phyloP scores from a whole-genome alignment of 2,113 vertebrate species.

The Pachycephala philippinensis region DNA sequence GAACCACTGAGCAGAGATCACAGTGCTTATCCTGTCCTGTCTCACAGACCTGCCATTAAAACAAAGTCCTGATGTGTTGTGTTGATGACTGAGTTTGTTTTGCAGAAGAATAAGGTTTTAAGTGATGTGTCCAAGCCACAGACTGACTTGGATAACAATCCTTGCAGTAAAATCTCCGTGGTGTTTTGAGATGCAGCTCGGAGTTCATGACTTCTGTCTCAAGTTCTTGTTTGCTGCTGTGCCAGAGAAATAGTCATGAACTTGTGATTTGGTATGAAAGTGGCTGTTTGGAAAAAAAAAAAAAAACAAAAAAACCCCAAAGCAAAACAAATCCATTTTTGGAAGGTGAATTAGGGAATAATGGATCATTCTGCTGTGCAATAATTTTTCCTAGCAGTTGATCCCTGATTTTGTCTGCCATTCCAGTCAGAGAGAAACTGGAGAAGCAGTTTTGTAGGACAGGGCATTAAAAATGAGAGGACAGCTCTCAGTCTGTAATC shows the following conservation, averaged over 20 bases:
- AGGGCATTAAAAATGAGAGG: neutral
- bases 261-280: conserved; percentile 30
- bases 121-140: neutral
- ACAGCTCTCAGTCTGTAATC: neutral
- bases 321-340: neutral
- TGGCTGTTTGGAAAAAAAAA: neutral
- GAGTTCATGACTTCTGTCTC: conserved; percentile 13
- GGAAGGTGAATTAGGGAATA: neutral
- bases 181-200: neutral
- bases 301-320: neutral
- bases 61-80: neutral
- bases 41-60: neutral
- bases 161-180: neutral
- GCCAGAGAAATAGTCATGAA: conserved; percentile 41
- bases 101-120: neutral
- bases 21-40: neutral
- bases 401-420: neutral
- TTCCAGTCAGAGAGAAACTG: neutral
- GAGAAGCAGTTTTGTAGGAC: neutral
- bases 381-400: neutral
- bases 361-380: neutral
- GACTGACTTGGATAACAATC: neutral
- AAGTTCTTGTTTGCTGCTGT: neutral
- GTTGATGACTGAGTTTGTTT: neutral
- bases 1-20: neutral